phyloP scores from a whole-genome alignment of 1,140 invertebrate genomes.

The Lerema accius region DNA sequence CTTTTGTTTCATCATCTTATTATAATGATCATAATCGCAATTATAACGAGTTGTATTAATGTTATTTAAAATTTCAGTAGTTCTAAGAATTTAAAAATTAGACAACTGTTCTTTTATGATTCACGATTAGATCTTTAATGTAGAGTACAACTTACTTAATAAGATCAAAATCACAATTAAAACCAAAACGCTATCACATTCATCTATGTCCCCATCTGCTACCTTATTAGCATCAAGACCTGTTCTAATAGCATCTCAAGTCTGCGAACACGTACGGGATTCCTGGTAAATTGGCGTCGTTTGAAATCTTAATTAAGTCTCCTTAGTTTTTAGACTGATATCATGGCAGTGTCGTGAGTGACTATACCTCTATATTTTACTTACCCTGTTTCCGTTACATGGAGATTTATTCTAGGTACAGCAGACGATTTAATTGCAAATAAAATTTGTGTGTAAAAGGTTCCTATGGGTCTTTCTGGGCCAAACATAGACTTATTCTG shows the following conservation, averaged over 20 bases:
- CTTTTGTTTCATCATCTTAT: too few relatives aligned
- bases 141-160: not conserved
- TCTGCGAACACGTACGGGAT: slow-evolving; percentile 62
- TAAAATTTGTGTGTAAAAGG: too few relatives aligned
- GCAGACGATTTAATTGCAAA: too few relatives aligned
- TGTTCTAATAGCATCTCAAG: slow-evolving; percentile 58
- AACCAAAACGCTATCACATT: slow-evolving; percentile 15
- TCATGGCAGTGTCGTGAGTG: slow-evolving; percentile 39
- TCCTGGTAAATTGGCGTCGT: slow-evolving; percentile 75
- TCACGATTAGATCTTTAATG: too few relatives aligned
- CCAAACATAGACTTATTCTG: too few relatives aligned
- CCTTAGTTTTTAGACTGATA: slow-evolving; percentile 65
- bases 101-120: too few relatives aligned
- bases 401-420: not conserved
- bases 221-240: slow-evolving; percentile 39
- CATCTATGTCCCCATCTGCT: slow-evolving; percentile 23
- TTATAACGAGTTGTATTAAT: too few relatives aligned
- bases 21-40: too few relatives aligned
- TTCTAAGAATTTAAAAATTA: too few relatives aligned
- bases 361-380: slow-evolving; percentile 7
- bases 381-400: not conserved
- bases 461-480: too few relatives aligned
- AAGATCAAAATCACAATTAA: slow-evolving; percentile 22
- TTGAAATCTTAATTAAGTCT: slow-evolving; percentile 75
- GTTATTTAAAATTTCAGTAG: too few relatives aligned